Base-by-base conservation (phyloP, 2,888 invertebrate species). In the Tryphoninae sp. region DNA sequence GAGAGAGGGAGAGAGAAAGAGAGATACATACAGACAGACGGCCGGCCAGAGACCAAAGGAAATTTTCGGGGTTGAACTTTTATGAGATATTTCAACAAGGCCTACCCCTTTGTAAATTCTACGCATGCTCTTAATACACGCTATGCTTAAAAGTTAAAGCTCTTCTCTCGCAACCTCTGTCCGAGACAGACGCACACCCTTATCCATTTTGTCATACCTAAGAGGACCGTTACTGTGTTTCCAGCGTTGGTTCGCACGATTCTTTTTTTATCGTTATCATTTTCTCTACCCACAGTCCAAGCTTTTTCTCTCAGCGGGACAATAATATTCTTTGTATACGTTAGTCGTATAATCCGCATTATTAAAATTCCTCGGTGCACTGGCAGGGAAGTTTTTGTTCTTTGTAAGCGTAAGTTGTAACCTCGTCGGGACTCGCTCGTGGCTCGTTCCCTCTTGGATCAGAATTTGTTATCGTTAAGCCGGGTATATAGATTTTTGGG, bases 11-110 rank as follows among this genome's bases (percentile, higher is more conserved):
- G 33, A 4, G 33, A 33, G 33, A 33, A 6, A 33, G 6, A 33
- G 3, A 33, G 33, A 33, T 0, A 33, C 4, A 33, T 33, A 6
- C 33, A 33, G 33, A 33, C 33, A 33, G 33, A 33, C 6, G 33
- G 42, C 53, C 6, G 33, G 42, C 42, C 53, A 40, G 61, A 79
- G 76, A 80, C 84, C 80, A 84, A 84, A 85, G 86, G 84, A 86
- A 85, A 86, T 87, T 86, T 80, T 85, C 83, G 76, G 68, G 62
- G 80, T 82, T 87, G 83, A 87, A 87, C 84, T 86, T 86, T 86
- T 80, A 79, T 85, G 82, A 86, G 85, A 87, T 85, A 86, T 84
- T 85, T 79, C 84, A 62, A 53, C 72, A 73, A 61, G 78, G 49
- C 68, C 67, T 59, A 80, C 79, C 84, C 80, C 84, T 84, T 86